Evolutionary conservation across 2,888 invertebrate genomes (phyloP), one percentile per base, ranked within the genome.

Genomic region (Chloroclysta siterata): DNA sequence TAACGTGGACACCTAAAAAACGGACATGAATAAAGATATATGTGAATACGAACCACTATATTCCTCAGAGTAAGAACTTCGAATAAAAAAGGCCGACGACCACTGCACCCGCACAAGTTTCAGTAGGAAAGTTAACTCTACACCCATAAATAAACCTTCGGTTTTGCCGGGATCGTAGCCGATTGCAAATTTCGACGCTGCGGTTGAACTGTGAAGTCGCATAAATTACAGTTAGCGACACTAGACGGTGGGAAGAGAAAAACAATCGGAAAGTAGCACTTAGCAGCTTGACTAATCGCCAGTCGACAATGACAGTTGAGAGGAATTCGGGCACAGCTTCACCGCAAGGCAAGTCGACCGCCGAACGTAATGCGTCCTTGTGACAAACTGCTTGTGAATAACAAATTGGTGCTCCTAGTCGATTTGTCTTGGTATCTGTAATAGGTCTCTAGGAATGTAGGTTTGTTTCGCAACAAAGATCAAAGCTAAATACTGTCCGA

Each of bases 131-230:
- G 87, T 90, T 87, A 89, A 86, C 88, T 90, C 83, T 78, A 80
- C 77, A 77, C 81, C 88, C 89, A 93, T 92, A 93, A 92, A 93
- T 92, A 92, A 91, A 88, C 90, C 89, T 90, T 92, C 87, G 90
- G 92, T 91, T 92, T 91, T 89, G 89, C 88, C 76, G 82, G 88
- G 88, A 87, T 87, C 83, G 82, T 79, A 82, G 86, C 80, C 90
- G 88, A 93, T 92, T 90, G 87, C 89, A 89, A 90, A 92, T 90
- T 92, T 90, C 83, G 74, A 84, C 83, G 79, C 79, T 79, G 81
- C 77, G 83, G 83, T 82, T 77, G 79, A 90, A 91, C 89, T 90
- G 89, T 83, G 84, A 90, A 92, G 90, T 91, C 91, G 87, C 90
- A 92, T 93, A 91, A 93, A 93, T 93, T 92, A 91, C 89, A 83